Base-by-base conservation (phyloP, 2,797 vertebrate species). In the Phataginus tricuspis region DNA sequence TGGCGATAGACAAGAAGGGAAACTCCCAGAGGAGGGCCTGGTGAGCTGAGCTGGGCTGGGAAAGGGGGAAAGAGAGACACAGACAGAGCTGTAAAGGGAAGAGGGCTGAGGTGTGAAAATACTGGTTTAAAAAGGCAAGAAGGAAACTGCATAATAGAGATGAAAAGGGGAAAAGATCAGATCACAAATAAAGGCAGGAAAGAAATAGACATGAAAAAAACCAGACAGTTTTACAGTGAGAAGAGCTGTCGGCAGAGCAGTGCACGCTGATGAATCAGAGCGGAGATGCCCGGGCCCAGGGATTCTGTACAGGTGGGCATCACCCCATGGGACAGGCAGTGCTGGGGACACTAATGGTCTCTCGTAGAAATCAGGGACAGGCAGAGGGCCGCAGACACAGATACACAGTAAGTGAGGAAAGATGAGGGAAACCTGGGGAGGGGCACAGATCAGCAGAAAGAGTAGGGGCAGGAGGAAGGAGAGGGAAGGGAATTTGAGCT, bases 401-500 rank as follows among this genome's bases (percentile, higher is more conserved):
- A 97, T 63, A 95, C 2, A 80, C 55, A 97, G 63, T 6, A n/a
- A 69, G 85, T 87, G 93, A 71, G 78, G 85, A 37, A 90, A 61
- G 80, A 85, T 79, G 51, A 90, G 39, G 66, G 74, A 31, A 49
- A 53, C 25, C 3, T 4, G 0, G 34, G 69, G 29, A 80, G 82
- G 88, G 42, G 34, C 45, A 91, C 9, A 21, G 57, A 66, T 29
- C 45, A 45, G 45, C 45, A 45, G 45, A 45, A 45, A 45, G 45
- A 45, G 45, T 12, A 45, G 45, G 45, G 80, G 94, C 7, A 4
- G 83, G 72, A 91, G 82, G 57, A 77, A 53, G 53, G 49, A 14
- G 37, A 29, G 15, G 72, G 78, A 79, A 87, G 91, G 90, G 61
- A 92, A 96, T 96, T 71, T 96, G 97, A 98, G 98, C 31, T 96